A percentile compares a stretch with the other conserved stretches of the same genome.
phyloP scores from a whole-genome alignment of 2,888 invertebrate genomes.

The Melieria picta region DNA sequence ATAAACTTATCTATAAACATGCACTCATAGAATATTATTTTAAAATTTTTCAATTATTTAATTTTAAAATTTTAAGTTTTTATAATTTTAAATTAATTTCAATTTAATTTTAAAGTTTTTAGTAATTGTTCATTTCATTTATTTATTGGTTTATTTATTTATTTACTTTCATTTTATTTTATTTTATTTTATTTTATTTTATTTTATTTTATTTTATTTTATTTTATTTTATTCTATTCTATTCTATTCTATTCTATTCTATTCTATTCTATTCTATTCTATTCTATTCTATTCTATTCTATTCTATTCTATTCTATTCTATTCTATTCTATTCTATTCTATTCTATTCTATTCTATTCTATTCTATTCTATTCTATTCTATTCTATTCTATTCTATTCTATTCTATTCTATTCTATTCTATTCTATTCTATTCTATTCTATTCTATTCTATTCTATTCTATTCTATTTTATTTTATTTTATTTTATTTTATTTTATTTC shows the following conservation, averaged over 20 bases:
- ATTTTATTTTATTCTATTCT: not conserved
- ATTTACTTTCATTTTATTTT: not conserved
- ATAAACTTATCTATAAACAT: too few relatives aligned
- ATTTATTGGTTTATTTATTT: not conserved
- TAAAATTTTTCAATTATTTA: too few relatives aligned
- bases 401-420: too few relatives aligned
- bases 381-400: not conserved
- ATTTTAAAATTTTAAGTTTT: too few relatives aligned
- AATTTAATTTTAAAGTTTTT: not conserved
- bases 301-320: conserved; percentile 1
- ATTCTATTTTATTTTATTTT: too few relatives aligned
- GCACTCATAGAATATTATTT: too few relatives aligned
- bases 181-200: conserved; percentile 5
- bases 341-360: not conserved
- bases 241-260: not conserved
- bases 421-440: too few relatives aligned
- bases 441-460: too few relatives aligned
- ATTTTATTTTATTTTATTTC: too few relatives aligned
- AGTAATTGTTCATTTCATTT: not conserved
- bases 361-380: too few relatives aligned
- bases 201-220: conserved; percentile 4
- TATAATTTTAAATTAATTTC: not conserved
- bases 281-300: not conserved
- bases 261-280: not conserved
- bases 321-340: not conserved